A percentile compares a stretch with the other conserved stretches of the same genome.
Evolutionary conservation across 2,888 invertebrate genomes (phyloP).

Genomic region (Watsonalla binaria): DNA sequence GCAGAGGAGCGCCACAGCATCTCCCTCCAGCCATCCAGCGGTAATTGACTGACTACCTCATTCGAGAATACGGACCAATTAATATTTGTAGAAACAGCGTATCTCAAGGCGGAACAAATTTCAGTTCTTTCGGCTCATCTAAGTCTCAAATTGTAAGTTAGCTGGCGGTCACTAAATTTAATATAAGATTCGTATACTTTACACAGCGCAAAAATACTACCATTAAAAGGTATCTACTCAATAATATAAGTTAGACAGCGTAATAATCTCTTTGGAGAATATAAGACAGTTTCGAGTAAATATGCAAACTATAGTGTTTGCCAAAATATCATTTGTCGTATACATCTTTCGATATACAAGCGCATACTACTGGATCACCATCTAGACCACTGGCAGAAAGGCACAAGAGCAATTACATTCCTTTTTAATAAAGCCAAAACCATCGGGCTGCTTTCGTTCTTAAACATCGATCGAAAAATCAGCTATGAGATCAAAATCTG

Average conservation of each 20-base stretch:
- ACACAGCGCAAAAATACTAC: conserved; percentile 66
- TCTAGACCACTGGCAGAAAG: conserved; percentile 62
- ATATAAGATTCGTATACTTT: conserved; percentile 71
- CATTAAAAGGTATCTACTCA: conserved; percentile 44
- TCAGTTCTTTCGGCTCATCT: background rate
- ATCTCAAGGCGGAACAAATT: background rate
- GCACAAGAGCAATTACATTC: conserved; percentile 68
- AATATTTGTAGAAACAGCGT: background rate
- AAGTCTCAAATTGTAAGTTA: conserved; percentile 32
- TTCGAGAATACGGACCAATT: no score
- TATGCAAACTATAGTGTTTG: conserved; percentile 50
- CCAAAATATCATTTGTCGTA: conserved; percentile 37
- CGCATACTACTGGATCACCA: conserved; percentile 38
- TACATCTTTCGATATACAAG: conserved; percentile 42
- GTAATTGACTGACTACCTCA: background rate
- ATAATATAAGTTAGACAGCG: conserved; percentile 48
- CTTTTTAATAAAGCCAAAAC: conserved; percentile 38
- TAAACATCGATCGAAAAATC: conserved; percentile 22
- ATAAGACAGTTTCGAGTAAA: conserved; percentile 42
- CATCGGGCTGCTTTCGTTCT: conserved; percentile 30
- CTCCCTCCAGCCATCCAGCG: background rate
- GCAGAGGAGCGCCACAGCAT: background rate
- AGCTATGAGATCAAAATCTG: conserved; percentile 53
- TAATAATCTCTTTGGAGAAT: conserved; percentile 73
- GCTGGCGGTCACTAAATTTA: conserved; percentile 54